Evolutionary conservation across 1,140 invertebrate species (phyloP).

Genomic region (Sinonovacula constricta): DNA sequence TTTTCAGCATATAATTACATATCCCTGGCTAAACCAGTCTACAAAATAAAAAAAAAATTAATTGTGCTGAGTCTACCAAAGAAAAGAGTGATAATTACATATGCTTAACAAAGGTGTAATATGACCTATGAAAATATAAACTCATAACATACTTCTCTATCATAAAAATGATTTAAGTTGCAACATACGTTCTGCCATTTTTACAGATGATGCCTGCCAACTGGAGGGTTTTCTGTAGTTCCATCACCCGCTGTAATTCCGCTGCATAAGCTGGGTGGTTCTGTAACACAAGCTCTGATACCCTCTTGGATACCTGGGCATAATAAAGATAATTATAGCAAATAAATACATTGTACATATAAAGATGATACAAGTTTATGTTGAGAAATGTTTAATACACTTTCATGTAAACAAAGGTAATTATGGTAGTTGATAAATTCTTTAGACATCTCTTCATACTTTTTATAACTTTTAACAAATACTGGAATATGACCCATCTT

Average conservation of each 20-base stretch:
- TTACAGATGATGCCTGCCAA: constrained; percentile 73
- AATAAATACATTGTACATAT: not conserved
- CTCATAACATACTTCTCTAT: not conserved
- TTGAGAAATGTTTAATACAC: too few species aligned
- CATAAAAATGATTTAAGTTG: not conserved
- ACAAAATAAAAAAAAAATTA: too few species aligned
- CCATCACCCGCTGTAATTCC: constrained; percentile 90
- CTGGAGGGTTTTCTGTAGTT: constrained; percentile 86
- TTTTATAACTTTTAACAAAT: too few species aligned
- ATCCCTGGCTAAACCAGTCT: too few species aligned
- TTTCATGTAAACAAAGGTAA: not conserved
- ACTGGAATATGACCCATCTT: too few species aligned
- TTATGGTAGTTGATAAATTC: not conserved
- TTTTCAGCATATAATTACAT: too few species aligned
- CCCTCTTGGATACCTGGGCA: constrained; percentile 89
- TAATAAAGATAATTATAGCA: constrained; percentile 39
- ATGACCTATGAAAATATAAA: not conserved
- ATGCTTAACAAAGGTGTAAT: not conserved
- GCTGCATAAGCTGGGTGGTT: constrained; percentile 90
- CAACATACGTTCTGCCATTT: constrained; percentile 71
- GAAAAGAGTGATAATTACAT: too few species aligned
- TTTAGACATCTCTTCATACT: too few species aligned
- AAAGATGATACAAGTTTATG: not conserved
- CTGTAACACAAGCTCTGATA: constrained; percentile 93
- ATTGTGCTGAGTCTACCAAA: not conserved